A percentile compares a stretch with the other conserved stretches of the same genome.
Conservation (phyloP, 2,888 invertebrate species). For the Steinernema hermaphroditum region DNA sequence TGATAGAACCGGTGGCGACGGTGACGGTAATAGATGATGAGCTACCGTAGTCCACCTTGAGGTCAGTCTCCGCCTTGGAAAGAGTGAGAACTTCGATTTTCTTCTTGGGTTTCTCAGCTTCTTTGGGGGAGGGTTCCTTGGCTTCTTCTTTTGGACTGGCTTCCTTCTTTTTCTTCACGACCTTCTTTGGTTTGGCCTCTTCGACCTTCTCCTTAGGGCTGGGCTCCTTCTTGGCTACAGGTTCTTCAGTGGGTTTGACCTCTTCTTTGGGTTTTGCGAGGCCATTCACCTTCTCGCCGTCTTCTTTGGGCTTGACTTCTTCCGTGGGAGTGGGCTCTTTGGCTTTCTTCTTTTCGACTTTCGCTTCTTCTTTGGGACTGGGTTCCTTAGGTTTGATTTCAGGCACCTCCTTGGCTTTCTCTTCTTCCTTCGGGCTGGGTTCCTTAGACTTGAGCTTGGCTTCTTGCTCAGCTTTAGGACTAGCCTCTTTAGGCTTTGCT, state of each 20-base stretch:
- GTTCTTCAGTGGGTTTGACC: conserved; percentile 28
- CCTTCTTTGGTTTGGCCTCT: conserved; percentile 31
- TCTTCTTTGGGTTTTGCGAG: conserved; percentile 33
- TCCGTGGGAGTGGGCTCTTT: conserved; percentile 32
- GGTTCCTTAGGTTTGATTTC: conserved; percentile 40
- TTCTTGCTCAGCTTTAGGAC: conserved; percentile 29
- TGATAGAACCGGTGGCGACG: not conserved
- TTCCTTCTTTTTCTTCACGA: conserved; percentile 35
- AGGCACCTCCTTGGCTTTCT: conserved; percentile 34
- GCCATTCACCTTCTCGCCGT: conserved; percentile 31
- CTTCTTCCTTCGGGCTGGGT: conserved; percentile 35
- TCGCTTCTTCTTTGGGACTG: conserved; percentile 17
- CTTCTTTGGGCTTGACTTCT: conserved; percentile 27
- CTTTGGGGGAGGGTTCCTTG: conserved; percentile 32
- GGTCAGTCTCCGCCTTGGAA: conserved; percentile 5
- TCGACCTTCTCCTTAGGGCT: conserved; percentile 28
- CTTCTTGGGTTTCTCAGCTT: conserved; percentile 36
- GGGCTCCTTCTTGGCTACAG: conserved; percentile 35
- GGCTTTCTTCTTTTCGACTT: conserved; percentile 33
- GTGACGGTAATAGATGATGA: conserved; percentile 6
- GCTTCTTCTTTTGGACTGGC: conserved; percentile 22
- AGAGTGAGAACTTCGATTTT: conserved; percentile 29
- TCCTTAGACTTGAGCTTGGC: conserved; percentile 32
- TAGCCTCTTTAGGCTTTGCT: conserved; percentile 25
- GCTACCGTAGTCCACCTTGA: conserved; percentile 27